These are phyloP conservation scores for Andricus grossulariae DNA, from an alignment of 1,140 invertebrate genomes.

Conservation along the genomic window DNA sequence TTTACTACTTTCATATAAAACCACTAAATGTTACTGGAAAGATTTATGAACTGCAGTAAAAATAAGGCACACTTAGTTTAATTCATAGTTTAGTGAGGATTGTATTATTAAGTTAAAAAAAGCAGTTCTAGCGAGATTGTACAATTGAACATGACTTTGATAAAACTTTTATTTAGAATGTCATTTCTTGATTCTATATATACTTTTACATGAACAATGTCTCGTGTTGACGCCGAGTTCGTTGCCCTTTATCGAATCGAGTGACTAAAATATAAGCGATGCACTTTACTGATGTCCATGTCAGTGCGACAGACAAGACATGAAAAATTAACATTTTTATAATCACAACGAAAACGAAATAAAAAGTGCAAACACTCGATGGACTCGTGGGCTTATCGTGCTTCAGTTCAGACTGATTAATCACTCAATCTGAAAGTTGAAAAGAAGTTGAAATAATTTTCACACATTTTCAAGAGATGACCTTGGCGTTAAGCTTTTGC, in stretches of 20 bases:
- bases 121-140: background rate
- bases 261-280: conserved; percentile 13
- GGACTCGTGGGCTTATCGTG: background rate
- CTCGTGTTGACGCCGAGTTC: conserved; percentile 18
- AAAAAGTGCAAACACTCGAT: conserved; percentile 22
- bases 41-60: too few relatives aligned
- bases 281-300: conserved; percentile 8
- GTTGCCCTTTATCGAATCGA: conserved; percentile 18
- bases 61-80: background rate
- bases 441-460: background rate
- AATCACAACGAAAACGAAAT: background rate
- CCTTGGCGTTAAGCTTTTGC: background rate
- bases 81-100: background rate
- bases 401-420: conserved; percentile 20
- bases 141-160: background rate
- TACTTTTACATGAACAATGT: conserved; percentile 5
- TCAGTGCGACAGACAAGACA: conserved; percentile 2
- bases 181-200: background rate
- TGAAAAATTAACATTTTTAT: background rate
- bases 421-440: conserved; percentile 4
- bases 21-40: too few relatives aligned
- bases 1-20: background rate
- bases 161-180: conserved; percentile 4
- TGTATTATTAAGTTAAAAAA: conserved; percentile 1
- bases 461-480: conserved; percentile 10